phyloP scores from a whole-genome alignment of 2,888 invertebrate species.

The Xanthostigma xanthostigma region DNA sequence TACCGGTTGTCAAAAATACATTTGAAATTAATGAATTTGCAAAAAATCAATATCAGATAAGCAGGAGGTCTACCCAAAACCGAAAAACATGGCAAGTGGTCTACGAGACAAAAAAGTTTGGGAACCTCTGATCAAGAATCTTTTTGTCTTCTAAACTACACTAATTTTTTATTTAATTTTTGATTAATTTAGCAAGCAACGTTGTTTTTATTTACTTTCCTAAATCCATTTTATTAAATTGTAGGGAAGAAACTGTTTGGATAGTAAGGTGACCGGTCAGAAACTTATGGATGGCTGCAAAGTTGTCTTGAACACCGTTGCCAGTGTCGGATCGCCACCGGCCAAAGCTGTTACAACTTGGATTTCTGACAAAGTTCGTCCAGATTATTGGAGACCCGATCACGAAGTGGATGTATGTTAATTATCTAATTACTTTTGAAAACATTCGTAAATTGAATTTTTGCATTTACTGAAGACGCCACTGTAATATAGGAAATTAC shows the following conservation, averaged over 20 bases:
- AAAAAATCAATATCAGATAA: too few relatives aligned
- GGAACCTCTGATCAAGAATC: too few relatives aligned
- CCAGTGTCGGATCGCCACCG: conserved; percentile 53
- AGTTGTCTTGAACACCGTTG: conserved; percentile 39
- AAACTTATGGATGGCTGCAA: conserved; percentile 42
- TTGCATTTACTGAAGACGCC: too few relatives aligned
- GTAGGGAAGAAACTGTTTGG: conserved; percentile 24
- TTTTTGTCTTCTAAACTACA: background rate
- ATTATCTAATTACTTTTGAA: background rate
- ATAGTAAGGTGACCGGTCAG: conserved; percentile 24
- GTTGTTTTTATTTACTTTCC: background rate
- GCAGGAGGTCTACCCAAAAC: too few relatives aligned
- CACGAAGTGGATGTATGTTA: conserved; percentile 47
- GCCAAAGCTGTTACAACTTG: conserved; percentile 50
- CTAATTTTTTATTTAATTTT: too few relatives aligned
- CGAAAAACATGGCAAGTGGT: too few relatives aligned
- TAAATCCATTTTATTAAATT: conserved; percentile 11
- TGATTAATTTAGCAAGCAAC: background rate
- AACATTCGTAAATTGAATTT: background rate
- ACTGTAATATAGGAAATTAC: too few relatives aligned
- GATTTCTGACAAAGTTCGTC: conserved; percentile 66
- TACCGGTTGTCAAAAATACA: too few relatives aligned
- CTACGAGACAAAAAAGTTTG: too few relatives aligned
- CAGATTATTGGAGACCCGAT: conserved; percentile 68
- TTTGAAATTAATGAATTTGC: too few relatives aligned